Evolutionary conservation across 2,113 vertebrate genomes (phyloP).

Genomic region (Coptodon rendalli): DNA sequence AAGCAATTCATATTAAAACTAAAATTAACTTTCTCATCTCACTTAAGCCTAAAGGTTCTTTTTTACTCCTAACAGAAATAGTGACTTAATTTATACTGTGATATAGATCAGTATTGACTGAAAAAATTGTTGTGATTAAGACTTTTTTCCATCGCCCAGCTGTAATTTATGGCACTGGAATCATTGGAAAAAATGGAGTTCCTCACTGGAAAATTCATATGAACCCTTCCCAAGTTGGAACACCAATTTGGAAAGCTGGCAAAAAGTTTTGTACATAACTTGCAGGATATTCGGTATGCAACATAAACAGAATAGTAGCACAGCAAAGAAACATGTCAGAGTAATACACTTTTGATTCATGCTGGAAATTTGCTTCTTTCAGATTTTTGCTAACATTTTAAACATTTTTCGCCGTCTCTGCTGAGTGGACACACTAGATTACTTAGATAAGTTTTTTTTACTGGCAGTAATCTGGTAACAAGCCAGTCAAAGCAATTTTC

Average conservation of each 20-base stretch:
- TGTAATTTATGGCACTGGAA: not conserved
- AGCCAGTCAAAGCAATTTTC: not conserved
- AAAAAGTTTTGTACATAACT: not conserved
- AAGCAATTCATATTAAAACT: not conserved
- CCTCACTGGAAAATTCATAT: not conserved
- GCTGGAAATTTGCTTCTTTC: not conserved
- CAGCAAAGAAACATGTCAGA: not conserved
- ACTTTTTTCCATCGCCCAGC: accelerated
- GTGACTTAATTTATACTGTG: not conserved
- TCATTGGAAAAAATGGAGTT: not conserved
- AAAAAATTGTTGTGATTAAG: not conserved
- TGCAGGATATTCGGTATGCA: not conserved
- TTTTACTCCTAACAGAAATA: not conserved
- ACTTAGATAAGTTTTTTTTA: not conserved
- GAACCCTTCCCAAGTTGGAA: not conserved
- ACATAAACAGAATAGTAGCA: not conserved
- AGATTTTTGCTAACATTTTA: not conserved
- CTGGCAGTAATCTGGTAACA: not conserved
- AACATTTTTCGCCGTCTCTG: not conserved
- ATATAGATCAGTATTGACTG: accelerated
- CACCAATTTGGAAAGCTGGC: not conserved
- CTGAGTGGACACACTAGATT: not conserved
- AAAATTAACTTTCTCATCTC: not conserved
- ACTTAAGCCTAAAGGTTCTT: not conserved
- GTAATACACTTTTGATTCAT: not conserved